A percentile compares a stretch with the other conserved stretches of the same genome.
Evolutionary conservation across 92 coral and sea anemone species (phyloP).

Genomic region (Phenganax stokvisi): DNA sequence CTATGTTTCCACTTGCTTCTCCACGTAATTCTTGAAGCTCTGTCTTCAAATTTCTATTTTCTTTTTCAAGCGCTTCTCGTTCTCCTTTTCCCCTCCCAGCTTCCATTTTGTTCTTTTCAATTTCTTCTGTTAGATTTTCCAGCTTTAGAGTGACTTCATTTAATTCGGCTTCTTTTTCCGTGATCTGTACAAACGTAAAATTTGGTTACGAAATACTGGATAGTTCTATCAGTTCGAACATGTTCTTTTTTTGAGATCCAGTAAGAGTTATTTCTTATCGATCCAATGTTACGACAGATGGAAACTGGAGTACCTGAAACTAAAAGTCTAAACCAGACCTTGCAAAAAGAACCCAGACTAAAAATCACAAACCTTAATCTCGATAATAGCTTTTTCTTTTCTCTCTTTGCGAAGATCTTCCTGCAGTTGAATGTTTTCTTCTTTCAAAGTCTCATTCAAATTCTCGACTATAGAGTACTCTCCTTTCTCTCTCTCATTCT

Average conservation of each 20-base stretch:
- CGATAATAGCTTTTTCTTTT: conserved; percentile 54
- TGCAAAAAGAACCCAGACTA: not conserved
- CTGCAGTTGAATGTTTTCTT: conserved; percentile 50
- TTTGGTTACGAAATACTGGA: conserved; percentile 33
- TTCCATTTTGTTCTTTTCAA: conserved; percentile 47
- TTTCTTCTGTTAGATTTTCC: conserved; percentile 44
- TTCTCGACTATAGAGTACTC: conserved; percentile 57
- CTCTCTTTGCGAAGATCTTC: conserved; percentile 41
- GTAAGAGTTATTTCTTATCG: too few species aligned
- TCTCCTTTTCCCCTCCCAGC: conserved; percentile 41
- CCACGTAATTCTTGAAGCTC: not conserved
- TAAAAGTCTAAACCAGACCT: not conserved
- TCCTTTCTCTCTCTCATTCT: conserved; percentile 54
- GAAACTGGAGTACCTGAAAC: conserved; percentile 23
- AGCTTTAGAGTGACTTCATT: conserved; percentile 57
- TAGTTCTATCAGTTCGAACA: conserved; percentile 38
- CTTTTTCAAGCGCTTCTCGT: conserved; percentile 46
- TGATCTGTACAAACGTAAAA: conserved; percentile 49
- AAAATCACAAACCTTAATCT: conserved; percentile 17
- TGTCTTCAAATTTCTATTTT: conserved; percentile 55
- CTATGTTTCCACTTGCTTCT: not conserved
- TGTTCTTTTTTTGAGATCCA: too few species aligned
- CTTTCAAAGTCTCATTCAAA: conserved; percentile 59
- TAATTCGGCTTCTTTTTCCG: conserved; percentile 52
- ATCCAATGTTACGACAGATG: too few species aligned